A percentile compares a stretch with the other conserved stretches of the same genome.
These are phyloP conservation scores for Paramuricea clavata DNA, from an alignment of 92 coral and sea anemone species.

Conservation along the genomic window DNA sequence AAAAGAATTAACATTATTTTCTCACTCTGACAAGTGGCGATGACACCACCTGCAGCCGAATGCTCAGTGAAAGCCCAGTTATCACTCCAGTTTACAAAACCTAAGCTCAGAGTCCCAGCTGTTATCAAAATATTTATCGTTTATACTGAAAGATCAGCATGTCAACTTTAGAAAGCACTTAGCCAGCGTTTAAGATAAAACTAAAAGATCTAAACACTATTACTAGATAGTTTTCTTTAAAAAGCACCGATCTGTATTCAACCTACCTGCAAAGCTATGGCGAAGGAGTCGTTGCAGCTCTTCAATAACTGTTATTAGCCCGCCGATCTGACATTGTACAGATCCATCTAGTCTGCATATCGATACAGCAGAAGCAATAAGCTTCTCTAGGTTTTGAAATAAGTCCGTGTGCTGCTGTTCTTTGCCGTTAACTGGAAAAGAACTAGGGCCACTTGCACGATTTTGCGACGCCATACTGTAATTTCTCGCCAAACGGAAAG, in stretches of 20 bases:
- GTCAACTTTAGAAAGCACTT: background rate
- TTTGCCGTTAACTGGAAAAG: constrained; percentile 1
- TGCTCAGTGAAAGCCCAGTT: background rate
- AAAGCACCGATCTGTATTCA: background rate
- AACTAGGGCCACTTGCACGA: constrained; percentile 10
- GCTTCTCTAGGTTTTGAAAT: constrained; percentile 90
- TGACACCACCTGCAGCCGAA: too few species aligned
- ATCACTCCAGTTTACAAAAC: background rate
- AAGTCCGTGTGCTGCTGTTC: constrained; percentile 60
- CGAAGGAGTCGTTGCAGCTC: constrained; percentile 94
- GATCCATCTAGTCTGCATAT: constrained; percentile 97
- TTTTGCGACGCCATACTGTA: constrained; percentile 95
- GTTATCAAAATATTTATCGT: background rate
- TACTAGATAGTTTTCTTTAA: background rate
- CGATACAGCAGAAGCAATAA: constrained; percentile 97
- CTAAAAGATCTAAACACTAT: background rate
- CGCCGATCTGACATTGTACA: constrained; percentile 97
- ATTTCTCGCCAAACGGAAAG: too few species aligned
- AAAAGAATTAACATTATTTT: too few species aligned
- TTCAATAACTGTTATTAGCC: constrained; percentile 92
- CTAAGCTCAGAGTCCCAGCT: too few species aligned
- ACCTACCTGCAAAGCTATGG: constrained; percentile 84
- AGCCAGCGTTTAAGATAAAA: background rate
- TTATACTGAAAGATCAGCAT: background rate
- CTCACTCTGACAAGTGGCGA: too few species aligned